A percentile compares a stretch with the other conserved stretches of the same genome.
phyloP scores from a whole-genome alignment of 1,140 invertebrate genomes.

The Ctenoplectra terminalis region DNA sequence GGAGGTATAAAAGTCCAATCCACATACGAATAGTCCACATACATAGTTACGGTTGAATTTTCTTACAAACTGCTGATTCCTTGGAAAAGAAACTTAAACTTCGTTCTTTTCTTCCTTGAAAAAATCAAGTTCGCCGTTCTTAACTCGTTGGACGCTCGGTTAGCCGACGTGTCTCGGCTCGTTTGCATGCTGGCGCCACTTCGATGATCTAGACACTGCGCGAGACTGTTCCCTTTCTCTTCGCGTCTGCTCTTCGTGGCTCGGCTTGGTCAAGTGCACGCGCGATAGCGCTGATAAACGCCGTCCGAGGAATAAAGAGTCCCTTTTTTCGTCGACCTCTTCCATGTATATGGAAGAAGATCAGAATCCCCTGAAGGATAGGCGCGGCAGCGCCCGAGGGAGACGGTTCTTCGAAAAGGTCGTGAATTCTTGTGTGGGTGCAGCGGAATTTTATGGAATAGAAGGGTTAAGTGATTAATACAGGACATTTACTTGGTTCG shows the following conservation, averaged over 20 bases:
- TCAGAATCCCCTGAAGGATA: constrained; percentile 21
- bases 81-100: not conserved
- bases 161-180: constrained; percentile 33
- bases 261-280: constrained; percentile 52
- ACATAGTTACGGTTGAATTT: no score
- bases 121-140: not conserved
- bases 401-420: constrained; percentile 36
- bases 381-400: not conserved
- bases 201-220: constrained; percentile 49
- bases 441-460: not conserved
- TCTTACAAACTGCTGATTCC: not conserved
- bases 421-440: constrained; percentile 4
- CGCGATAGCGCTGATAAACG: constrained; percentile 57
- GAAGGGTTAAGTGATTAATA: constrained; percentile 40
- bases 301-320: constrained; percentile 38
- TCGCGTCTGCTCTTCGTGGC: constrained; percentile 13
- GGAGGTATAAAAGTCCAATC: no score
- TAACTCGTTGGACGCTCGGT: constrained; percentile 17
- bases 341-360: constrained; percentile 27
- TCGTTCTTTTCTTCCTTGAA: not conserved
- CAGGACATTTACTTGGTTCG: constrained; percentile 33
- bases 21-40: not conserved
- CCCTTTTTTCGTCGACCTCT: constrained; percentile 22
- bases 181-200: constrained; percentile 62
- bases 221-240: constrained; percentile 23